Percentiles rank a stretch among this genome's conserved stretches.
Evolutionary conservation across 92 coral and sea anemone genomes (phyloP).

Genomic region (Meandrina meandrites): DNA sequence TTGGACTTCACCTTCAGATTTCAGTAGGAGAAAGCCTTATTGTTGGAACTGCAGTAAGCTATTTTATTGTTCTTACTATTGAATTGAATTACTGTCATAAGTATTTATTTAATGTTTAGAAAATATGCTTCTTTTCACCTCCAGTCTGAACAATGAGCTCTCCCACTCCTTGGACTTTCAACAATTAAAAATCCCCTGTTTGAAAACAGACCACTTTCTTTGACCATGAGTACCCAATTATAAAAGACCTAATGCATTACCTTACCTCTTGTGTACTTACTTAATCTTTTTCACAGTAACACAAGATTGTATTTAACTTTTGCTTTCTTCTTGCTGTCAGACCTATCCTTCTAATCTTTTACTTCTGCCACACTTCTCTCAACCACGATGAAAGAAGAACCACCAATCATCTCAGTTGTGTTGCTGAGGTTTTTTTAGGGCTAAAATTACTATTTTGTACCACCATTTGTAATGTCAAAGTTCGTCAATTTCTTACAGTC

Average conservation of each 20-base stretch:
- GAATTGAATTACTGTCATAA: too few relatives aligned
- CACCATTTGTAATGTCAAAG: neutral
- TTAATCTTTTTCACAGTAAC: too few relatives aligned
- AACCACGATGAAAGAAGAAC: neutral
- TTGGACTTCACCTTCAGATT: conserved; percentile 90
- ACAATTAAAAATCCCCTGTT: neutral
- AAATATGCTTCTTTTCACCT: neutral
- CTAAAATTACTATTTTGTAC: neutral
- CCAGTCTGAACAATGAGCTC: neutral
- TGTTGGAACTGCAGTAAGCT: conserved; percentile 86
- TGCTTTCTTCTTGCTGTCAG: too few relatives aligned
- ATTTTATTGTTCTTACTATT: too few relatives aligned
- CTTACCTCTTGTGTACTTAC: too few relatives aligned
- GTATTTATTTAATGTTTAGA: too few relatives aligned
- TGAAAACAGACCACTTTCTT: too few relatives aligned
- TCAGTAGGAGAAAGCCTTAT: conserved; percentile 92
- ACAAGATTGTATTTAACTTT: too few relatives aligned
- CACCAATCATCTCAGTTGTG: neutral
- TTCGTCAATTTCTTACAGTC: conserved; percentile 57
- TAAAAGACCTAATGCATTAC: too few relatives aligned
- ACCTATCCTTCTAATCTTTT: too few relatives aligned
- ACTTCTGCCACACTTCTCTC: too few relatives aligned
- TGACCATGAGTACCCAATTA: too few relatives aligned
- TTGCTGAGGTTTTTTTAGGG: neutral
- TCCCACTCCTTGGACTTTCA: neutral